Conservation (phyloP, 2,113 vertebrate genomes). For the Agapornis roseicollis region DNA sequence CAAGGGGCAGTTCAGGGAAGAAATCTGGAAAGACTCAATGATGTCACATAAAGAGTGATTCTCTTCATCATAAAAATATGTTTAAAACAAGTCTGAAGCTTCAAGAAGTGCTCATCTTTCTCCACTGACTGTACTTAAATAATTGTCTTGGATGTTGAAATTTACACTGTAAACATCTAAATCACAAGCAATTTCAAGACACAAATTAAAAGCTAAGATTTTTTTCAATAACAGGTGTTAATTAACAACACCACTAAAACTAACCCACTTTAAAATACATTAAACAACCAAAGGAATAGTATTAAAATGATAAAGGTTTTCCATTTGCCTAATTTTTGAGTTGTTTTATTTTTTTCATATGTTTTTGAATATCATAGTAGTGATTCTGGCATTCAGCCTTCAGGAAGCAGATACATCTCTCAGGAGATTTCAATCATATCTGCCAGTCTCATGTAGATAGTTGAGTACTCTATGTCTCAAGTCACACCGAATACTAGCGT, state of each 20-base stretch:
- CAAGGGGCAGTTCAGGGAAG: not conserved
- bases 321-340: not conserved
- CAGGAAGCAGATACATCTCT: not conserved
- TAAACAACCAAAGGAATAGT: not conserved
- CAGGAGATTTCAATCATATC: not conserved
- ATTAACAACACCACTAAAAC: not conserved
- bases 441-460: not conserved
- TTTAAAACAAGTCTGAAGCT: not conserved
- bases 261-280: not conserved
- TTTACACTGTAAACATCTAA: not conserved
- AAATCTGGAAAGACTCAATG: not conserved
- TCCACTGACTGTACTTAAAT: not conserved
- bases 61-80: not conserved
- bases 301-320: not conserved
- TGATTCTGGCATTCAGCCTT: not conserved
- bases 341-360: not conserved
- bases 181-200: not conserved
- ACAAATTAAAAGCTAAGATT: too few species aligned
- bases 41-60: not conserved
- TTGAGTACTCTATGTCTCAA: not conserved
- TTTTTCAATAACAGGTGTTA: not conserved
- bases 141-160: not conserved
- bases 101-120: not conserved
- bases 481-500: not conserved
- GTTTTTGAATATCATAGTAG: not conserved